These are phyloP conservation scores for Hylia prasina DNA, from an alignment of 2,113 vertebrate genomes.

Conservation along the genomic window DNA sequence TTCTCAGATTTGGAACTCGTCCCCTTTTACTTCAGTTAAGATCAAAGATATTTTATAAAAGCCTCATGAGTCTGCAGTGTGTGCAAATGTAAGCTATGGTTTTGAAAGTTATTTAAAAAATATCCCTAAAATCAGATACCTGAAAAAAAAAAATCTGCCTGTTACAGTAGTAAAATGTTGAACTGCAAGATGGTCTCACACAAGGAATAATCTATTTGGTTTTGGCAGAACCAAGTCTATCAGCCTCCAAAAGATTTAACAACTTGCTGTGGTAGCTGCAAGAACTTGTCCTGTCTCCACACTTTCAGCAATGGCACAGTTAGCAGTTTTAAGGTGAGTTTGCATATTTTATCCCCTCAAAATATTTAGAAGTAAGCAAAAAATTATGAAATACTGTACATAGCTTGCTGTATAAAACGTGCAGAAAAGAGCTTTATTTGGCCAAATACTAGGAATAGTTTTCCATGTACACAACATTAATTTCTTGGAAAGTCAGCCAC, in stretches of 20 bases:
- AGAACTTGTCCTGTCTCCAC: slow-evolving; percentile 88
- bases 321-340: slow-evolving; percentile 79
- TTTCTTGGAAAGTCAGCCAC: neutral
- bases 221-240: slow-evolving; percentile 90
- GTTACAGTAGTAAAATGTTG: neutral
- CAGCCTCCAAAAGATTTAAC: slow-evolving; percentile 85
- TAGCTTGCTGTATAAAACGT: neutral
- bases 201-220: neutral
- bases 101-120: neutral
- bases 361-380: neutral
- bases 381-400: neutral
- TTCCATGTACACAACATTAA: neutral
- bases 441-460: neutral
- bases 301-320: slow-evolving; percentile 85
- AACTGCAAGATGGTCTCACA: neutral
- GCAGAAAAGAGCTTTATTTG: neutral
- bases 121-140: neutral
- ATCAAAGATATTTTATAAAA: neutral
- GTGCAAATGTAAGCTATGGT: neutral
- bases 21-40: neutral
- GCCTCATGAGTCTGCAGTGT: neutral
- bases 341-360: neutral
- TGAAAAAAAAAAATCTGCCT: neutral
- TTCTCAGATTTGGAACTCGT: neutral
- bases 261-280: slow-evolving; percentile 89